phyloP scores from a whole-genome alignment of 2,888 invertebrate genomes.

The Hemicrepidius hirtus region DNA sequence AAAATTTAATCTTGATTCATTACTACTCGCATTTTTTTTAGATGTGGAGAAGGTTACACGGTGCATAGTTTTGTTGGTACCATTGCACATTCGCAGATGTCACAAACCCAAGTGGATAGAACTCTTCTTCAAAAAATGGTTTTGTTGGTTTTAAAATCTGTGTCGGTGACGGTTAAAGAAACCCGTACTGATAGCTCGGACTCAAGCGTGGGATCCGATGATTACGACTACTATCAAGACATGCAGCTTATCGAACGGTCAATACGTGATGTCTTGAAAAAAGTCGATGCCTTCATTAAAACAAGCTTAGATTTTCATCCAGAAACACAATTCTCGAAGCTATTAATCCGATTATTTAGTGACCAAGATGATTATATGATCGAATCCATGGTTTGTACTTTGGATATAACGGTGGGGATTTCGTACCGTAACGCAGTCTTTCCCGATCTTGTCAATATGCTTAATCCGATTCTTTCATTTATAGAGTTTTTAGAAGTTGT shows the following conservation, averaged over 20 bases:
- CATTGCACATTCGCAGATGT: constrained; percentile 65
- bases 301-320: constrained; percentile 89
- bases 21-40: constrained; percentile 28
- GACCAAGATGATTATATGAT: constrained; percentile 94
- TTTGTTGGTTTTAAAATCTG: constrained; percentile 89
- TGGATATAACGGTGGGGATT: constrained; percentile 91
- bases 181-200: constrained; percentile 89
- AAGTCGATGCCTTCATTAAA: constrained; percentile 88
- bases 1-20: too few species aligned
- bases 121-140: constrained; percentile 91
- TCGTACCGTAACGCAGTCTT: constrained; percentile 88
- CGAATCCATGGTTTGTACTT: constrained; percentile 93
- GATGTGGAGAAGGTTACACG: constrained; percentile 68
- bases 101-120: constrained; percentile 77
- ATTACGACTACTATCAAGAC: constrained; percentile 90
- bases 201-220: constrained; percentile 88
- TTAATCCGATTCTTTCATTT: constrained; percentile 91
- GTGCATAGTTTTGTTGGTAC: constrained; percentile 71
- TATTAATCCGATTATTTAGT: constrained; percentile 90
- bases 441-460: constrained; percentile 86
- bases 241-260: constrained; percentile 92
- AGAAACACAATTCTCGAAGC: constrained; percentile 90
- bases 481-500: constrained; percentile 90
- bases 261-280: constrained; percentile 87
- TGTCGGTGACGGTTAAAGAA: constrained; percentile 93